Evolutionary conservation across 1,140 invertebrate species (phyloP), one percentile per base, ranked within the genome.

Genomic region (Kradibia gibbosae): DNA sequence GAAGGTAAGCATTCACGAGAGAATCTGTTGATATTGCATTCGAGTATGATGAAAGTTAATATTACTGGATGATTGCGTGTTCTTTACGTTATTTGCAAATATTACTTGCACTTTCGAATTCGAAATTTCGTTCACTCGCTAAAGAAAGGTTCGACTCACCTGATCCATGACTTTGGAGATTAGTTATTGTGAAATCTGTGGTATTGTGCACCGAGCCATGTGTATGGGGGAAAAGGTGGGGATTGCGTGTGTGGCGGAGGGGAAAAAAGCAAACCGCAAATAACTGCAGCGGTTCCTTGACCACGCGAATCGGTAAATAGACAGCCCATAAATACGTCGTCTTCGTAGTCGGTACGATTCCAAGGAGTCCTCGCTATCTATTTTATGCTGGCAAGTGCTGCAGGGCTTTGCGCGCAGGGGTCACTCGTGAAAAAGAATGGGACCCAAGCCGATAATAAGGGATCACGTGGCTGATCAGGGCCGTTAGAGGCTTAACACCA

Each of bases 401-500:
- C 62, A 39, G 17, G 34, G 25, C 7, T 34, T 3, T 28, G n/a
- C 25, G 57, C 25, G 36, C 8, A 65, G 31, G 60, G 31, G 60
- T 65, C 60, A 36, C 36, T 34, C 31, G 31, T 11, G 39, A 22
- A 67, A 39, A 67, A 67, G 28, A 67, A 45, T 15, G 39, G 34
- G 36, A 17, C 50, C 5, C 20, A 28, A n/a, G 7, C 36, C 39
- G 67, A 7, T n/a, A 70, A 65, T 36, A 65, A 36, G 11, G 17
- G n/a, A n/a, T 34, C 31, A 36, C 60, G 31, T 36, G 60, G 36
- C 60, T 34, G 60, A 65, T 65, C 60, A 36, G 31, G 15, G 36
- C 31, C 22, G 31, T 65, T 34, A 42, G 83, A 84, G 85, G 60
- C 71, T 22, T 36, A 36, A 28, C 1, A 82, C 85, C 85, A 86